A percentile compares a stretch with the other conserved stretches of the same genome.
Evolutionary conservation across 1,140 invertebrate genomes (phyloP).

Genomic region (Calephelis nemesis): DNA sequence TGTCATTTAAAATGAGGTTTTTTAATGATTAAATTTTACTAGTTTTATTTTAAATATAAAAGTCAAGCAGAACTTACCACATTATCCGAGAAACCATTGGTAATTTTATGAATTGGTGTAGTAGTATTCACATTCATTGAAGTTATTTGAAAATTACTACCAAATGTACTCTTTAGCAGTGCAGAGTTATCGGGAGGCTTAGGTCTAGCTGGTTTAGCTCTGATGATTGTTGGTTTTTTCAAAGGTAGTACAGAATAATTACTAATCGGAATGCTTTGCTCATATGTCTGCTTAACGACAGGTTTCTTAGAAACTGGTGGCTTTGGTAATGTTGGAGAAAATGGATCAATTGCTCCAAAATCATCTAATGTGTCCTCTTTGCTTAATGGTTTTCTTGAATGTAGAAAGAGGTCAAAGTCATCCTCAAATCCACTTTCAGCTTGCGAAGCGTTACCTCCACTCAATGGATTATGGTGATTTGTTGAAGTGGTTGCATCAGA

Average conservation of each 20-base stretch:
- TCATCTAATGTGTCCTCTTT: conserved; percentile 78
- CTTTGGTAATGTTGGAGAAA: conserved; percentile 57
- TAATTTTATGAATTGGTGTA: conserved; percentile 64
- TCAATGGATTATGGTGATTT: conserved; percentile 75
- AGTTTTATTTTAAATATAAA: neutral
- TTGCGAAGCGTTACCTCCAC: conserved; percentile 84
- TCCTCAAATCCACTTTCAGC: conserved; percentile 88
- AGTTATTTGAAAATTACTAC: conserved; percentile 49
- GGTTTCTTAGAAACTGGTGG: conserved; percentile 54
- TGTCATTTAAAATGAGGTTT: too few species aligned
- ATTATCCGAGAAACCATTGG: conserved; percentile 51
- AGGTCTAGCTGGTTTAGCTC: conserved; percentile 87
- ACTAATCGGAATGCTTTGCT: conserved; percentile 67
- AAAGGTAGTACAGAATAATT: conserved; percentile 56
- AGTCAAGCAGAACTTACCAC: conserved; percentile 52
- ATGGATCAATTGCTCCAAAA: conserved; percentile 67
- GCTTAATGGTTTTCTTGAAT: conserved; percentile 68
- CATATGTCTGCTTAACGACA: conserved; percentile 50
- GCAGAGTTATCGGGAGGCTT: conserved; percentile 81
- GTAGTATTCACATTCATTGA: conserved; percentile 71
- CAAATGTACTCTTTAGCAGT: conserved; percentile 60
- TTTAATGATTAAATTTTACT: neutral
- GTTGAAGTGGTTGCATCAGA: conserved; percentile 84
- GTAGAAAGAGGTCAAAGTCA: conserved; percentile 84
- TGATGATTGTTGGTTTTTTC: conserved; percentile 84